Percentiles rank a stretch among this genome's conserved stretches.
Evolutionary conservation across 2,113 vertebrate species (phyloP).

Genomic region (Gobius niger): DNA sequence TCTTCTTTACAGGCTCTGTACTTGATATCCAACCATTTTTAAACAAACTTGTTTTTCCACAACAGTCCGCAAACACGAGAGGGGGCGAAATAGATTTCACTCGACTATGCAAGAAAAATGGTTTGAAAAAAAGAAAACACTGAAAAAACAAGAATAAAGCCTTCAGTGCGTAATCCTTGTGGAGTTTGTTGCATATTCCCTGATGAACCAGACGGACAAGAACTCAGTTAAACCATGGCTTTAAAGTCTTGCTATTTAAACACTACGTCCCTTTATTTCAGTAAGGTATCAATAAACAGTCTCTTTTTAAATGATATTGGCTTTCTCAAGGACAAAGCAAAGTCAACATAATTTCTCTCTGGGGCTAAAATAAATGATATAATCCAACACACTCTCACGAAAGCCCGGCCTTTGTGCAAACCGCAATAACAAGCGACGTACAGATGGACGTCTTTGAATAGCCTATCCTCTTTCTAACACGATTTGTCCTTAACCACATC

Average conservation of each 20-base stretch:
- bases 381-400: slow-evolving; percentile 41
- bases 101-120: too few species aligned
- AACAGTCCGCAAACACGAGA: too few species aligned
- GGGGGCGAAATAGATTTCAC: too few species aligned
- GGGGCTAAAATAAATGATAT: slow-evolving; percentile 35
- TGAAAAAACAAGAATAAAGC: too few species aligned
- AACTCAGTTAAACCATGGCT: background rate
- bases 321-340: slow-evolving; percentile 49
- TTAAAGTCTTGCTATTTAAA: background rate
- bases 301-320: slow-evolving; percentile 1
- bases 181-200: background rate
- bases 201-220: background rate
- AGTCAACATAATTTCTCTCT: slow-evolving; percentile 27
- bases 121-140: too few species aligned
- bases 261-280: background rate
- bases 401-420: slow-evolving; percentile 26
- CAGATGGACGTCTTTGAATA: slow-evolving; percentile 27
- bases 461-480: slow-evolving; percentile 36
- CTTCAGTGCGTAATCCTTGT: too few species aligned
- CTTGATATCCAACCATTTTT: too few species aligned
- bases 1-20: too few species aligned
- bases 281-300: background rate
- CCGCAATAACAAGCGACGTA: slow-evolving; percentile 32
- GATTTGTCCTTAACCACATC: slow-evolving; percentile 60
- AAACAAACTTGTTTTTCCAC: too few species aligned